These are phyloP conservation scores for Tapirus terrestris DNA, from an alignment of 2,113 vertebrate genomes.

Conservation along the genomic window DNA sequence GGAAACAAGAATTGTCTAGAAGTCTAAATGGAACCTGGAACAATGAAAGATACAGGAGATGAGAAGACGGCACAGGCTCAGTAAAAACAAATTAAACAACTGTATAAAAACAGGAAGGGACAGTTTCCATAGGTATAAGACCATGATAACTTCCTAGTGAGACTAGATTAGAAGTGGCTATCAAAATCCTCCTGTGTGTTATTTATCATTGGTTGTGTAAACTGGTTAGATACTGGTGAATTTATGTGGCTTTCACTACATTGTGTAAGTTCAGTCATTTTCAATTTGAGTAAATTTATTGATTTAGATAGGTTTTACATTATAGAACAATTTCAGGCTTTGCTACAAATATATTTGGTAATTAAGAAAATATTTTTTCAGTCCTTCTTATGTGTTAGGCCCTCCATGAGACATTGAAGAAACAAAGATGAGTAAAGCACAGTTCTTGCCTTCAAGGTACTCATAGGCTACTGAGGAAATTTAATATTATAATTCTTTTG, in stretches of 20 bases:
- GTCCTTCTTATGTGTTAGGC: not conserved
- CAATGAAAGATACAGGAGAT: not conserved
- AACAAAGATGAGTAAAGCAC: not conserved
- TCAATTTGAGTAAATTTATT: conserved; percentile 33
- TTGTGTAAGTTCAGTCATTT: not conserved
- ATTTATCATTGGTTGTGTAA: conserved; percentile 11
- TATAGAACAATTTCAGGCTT: not conserved
- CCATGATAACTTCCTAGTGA: not conserved
- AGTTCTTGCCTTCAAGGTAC: not conserved
- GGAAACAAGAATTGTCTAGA: not conserved
- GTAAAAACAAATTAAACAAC: not conserved
- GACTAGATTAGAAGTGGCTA: not conserved
- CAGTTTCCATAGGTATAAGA: not conserved
- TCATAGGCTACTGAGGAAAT: not conserved
- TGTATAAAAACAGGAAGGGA: not conserved
- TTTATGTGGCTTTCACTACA: conserved; percentile 16
- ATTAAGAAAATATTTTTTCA: not conserved
- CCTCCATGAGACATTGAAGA: not conserved
- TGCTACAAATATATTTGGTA: not conserved
- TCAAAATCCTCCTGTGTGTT: not conserved
- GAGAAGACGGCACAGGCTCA: not conserved
- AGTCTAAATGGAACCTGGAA: not conserved
- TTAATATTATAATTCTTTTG: not conserved
- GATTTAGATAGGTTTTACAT: not conserved
- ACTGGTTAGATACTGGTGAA: not conserved